Evolutionary conservation across 2,888 invertebrate species (phyloP).

Genomic region (Pterostichus madidus): DNA sequence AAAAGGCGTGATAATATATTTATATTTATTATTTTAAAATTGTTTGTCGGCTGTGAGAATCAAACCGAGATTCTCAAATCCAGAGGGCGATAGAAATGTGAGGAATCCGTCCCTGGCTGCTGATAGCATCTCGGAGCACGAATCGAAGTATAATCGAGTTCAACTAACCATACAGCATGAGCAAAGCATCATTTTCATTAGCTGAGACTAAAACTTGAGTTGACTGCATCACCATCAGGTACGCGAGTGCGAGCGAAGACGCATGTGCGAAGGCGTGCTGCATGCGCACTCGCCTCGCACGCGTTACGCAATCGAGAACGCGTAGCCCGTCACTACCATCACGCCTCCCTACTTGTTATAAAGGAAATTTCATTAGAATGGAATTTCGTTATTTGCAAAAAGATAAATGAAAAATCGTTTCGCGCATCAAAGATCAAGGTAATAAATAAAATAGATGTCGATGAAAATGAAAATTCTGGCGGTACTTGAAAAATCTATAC

Average conservation of each 20-base stretch:
- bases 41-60: too few relatives aligned
- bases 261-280: background rate
- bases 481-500: conserved; percentile 28
- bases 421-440: conserved; percentile 51
- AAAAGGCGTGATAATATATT: too few relatives aligned
- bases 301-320: background rate
- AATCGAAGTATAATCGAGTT: conserved; percentile 8
- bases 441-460: conserved; percentile 45
- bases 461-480: conserved; percentile 26
- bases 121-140: conserved; percentile 1
- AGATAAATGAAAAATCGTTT: conserved; percentile 46
- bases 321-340: background rate
- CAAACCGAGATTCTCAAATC: too few relatives aligned
- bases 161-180: conserved; percentile 21
- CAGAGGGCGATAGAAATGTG: too few relatives aligned
- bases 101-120: background rate
- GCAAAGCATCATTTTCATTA: conserved; percentile 29
- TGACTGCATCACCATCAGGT: conserved; percentile 1
- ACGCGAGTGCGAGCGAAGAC: background rate
- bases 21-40: too few relatives aligned
- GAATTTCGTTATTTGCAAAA: conserved; percentile 50
- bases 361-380: conserved; percentile 47
- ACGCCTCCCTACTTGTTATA: conserved; percentile 36
- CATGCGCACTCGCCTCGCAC: too few relatives aligned
- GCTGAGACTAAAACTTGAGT: conserved; percentile 12